Evolutionary conservation across 2,888 invertebrate genomes (phyloP).

Genomic region (Congeria kusceri): DNA sequence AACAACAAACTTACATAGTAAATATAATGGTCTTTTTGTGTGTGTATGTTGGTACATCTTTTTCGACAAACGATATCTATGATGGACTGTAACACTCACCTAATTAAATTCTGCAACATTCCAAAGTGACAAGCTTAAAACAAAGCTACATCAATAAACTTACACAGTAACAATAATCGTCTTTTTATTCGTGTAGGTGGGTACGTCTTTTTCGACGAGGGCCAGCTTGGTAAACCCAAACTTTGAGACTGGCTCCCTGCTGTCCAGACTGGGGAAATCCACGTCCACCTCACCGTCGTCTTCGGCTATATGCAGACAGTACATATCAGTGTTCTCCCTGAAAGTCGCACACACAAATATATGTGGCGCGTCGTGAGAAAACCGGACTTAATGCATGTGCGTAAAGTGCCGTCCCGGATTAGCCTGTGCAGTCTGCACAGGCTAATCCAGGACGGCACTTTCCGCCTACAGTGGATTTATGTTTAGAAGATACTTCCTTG

Average conservation of each 20-base stretch:
- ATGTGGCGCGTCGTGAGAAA: no score
- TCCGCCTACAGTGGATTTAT: no score
- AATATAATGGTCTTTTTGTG: constrained; percentile 76
- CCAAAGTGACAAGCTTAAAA: no score
- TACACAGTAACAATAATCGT: constrained; percentile 83
- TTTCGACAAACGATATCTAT: no score
- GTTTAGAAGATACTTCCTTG: no score
- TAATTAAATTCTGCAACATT: no score
- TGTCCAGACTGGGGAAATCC: constrained; percentile 96
- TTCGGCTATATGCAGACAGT: constrained; percentile 96
- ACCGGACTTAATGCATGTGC: no score
- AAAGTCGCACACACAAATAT: not conserved
- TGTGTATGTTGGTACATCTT: constrained; percentile 68
- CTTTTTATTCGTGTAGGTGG: constrained; percentile 67
- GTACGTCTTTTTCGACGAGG: constrained; percentile 90
- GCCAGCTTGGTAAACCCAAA: constrained; percentile 96
- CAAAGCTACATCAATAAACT: constrained; percentile 55
- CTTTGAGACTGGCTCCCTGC: constrained; percentile 95
- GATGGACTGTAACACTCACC: no score
- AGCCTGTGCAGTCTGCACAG: no score
- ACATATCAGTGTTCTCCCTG: constrained; percentile 89
- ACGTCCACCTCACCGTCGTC: constrained; percentile 97
- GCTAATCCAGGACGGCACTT: no score
- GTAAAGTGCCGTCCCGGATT: no score
- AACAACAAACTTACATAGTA: constrained; percentile 81